Conservation (phyloP, 2,113 vertebrate species). For the Cromileptes altivelis region DNA sequence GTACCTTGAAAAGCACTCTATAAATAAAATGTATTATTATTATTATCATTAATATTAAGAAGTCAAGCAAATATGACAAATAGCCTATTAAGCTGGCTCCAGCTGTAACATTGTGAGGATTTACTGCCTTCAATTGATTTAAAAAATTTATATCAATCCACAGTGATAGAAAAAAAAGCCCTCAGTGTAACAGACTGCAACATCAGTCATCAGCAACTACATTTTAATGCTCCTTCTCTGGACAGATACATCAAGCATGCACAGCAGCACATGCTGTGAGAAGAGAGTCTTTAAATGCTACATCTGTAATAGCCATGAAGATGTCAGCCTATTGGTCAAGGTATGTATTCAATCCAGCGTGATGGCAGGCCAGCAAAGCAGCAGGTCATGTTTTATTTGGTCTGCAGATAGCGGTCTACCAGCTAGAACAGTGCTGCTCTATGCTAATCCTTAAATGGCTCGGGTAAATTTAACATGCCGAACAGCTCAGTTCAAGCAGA, state of each 20-base stretch:
- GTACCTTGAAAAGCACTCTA: no score
- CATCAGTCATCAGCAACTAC: no score
- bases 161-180: neutral
- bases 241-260: neutral
- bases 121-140: neutral
- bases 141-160: neutral
- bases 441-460: neutral
- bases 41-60: no score
- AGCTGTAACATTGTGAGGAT: neutral
- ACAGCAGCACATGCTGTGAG: no score
- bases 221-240: no score
- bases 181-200: neutral
- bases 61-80: neutral
- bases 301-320: neutral
- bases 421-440: neutral
- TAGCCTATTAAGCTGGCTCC: neutral
- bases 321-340: neutral
- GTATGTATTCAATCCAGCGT: neutral
- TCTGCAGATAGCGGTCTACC: neutral
- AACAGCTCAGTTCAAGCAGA: neutral
- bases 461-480: neutral
- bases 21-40: no score
- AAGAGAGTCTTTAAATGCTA: neutral
- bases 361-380: neutral
- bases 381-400: conserved; percentile 20